Base-by-base conservation (phyloP, 2,888 invertebrate genomes). In the Melanostoma scalare region DNA sequence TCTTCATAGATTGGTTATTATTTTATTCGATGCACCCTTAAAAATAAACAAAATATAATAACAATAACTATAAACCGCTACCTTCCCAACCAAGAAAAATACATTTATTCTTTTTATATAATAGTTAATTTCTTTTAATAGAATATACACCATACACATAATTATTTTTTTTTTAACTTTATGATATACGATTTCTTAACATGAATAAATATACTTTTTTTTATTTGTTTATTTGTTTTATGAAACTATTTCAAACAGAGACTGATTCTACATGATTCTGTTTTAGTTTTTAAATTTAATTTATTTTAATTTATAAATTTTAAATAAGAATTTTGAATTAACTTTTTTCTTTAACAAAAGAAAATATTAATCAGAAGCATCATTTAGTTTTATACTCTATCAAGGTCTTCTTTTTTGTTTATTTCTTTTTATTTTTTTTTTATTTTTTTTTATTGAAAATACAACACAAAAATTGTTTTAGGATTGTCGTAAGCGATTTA, bases 281-380 rank as follows among this genome's bases (percentile, higher is more conserved):
- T 61, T 61, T 63, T 46, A 58, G 30, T 33, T 33, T 10, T n/a
- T 53, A 46, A 44, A 31, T 50, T 48, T 50, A 50, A 52, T 44
- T 42, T 52, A 40, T 61, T 53, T n/a, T 65, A 36, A 40, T 48
- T 33, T 42, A 20, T 67, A 31, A 36, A 20, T 69, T 75, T 75
- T 3, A 44, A 56, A 2, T 71, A 53, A 67, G n/a, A 10, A 58
- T 71, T 80, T 38, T 20, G 20, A 20, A 33, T 73, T 77, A 40
- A 72, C 4, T 67, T 60, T 69, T 84, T 76, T 55, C 52, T 76
- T 76, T 65, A 50, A 74, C 55, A 56, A 85, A 85, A 76, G 68
- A 80, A 84, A 73, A 84, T 78, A 79, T 84, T 84, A 84, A 84
- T 84, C 84, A 84, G 84, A 84, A 84, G 84, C 84, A 84, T 84